Evolutionary conservation across 1,140 invertebrate genomes (phyloP), one percentile per base, ranked within the genome.

Genomic region (Leptinotarsa defecta): DNA sequence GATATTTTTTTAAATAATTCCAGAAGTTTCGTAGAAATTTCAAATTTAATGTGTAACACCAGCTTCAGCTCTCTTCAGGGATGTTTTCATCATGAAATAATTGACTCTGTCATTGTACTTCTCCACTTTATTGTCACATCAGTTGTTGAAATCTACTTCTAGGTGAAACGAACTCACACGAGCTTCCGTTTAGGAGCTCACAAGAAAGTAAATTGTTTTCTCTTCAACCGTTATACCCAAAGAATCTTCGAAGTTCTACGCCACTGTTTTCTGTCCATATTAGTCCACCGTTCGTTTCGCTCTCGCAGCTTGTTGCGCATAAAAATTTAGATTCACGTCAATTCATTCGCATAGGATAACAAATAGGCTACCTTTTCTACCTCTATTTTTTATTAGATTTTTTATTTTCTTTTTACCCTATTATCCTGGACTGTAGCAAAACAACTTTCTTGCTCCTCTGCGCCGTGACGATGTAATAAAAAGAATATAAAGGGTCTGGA

Each of bases 331-430:
- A 57, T 57, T 57, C 13, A 13, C 52, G 52, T 57, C 52, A 15
- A 57, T 57, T 57, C 52, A 19, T 57, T 57, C 52, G n/a, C n/a
- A 57, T 57, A 57, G 52, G 52, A 57, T 15, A 57, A 57, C 52
- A 57, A 57, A 57, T 57, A 57, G 52, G 52, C 15, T 57, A 57
- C 52, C 52, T 57, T 57, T 57, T 2, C 4, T 57, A 57, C 52
- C 52, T 57, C 52, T 57, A 57, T 57, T 57, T 57, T 57, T 57
- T 57, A 57, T 57, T 57, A 19, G n/a, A 57, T 15, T 57, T 19
- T 57, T 57, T 57, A 57, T 57, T 15, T 57, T 57, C 52, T 19
- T 57, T 19, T 2, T 15, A 19, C 15, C 15, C 52, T 57, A 15
- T 57, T 19, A 57, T 57, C 52, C 52, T 57, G 52, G 52, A 57